These are phyloP conservation scores for Arizona elegans DNA, from an alignment of 2,113 vertebrate species.

Conservation along the genomic window DNA sequence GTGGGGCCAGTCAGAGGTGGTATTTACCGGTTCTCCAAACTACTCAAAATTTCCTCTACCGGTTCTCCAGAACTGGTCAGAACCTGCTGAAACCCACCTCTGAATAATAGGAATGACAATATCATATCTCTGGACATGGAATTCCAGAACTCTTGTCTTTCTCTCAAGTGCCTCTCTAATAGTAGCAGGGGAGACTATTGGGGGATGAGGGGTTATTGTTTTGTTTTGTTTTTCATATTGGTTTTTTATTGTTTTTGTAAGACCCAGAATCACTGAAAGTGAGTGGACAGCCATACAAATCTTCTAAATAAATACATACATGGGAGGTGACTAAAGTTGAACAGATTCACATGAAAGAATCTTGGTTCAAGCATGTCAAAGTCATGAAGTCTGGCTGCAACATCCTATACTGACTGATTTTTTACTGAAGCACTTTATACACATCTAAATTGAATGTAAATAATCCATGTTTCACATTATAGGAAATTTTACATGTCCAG, in stretches of 20 bases:
- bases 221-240: too few relatives aligned
- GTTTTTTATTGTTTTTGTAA: too few relatives aligned
- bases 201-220: too few relatives aligned
- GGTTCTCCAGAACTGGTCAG: too few relatives aligned
- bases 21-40: too few relatives aligned
- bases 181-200: not conserved
- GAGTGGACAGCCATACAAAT: too few relatives aligned
- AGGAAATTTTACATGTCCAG: not conserved
- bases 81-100: too few relatives aligned
- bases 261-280: too few relatives aligned
- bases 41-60: too few relatives aligned
- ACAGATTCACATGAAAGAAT: not conserved
- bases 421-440: not conserved
- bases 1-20: too few relatives aligned
- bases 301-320: too few relatives aligned
- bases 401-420: not conserved
- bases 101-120: not conserved
- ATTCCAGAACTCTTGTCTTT: not conserved
- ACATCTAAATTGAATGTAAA: not conserved
- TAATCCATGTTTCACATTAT: not conserved
- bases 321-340: not conserved
- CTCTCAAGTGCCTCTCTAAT: not conserved
- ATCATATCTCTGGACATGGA: not conserved
- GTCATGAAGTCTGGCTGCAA: not conserved
- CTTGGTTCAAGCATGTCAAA: not conserved